A percentile compares a stretch with the other conserved stretches of the same genome.
These are phyloP conservation scores for Pemphredon lugubris DNA, from an alignment of 2,888 invertebrate species.

Conservation along the genomic window DNA sequence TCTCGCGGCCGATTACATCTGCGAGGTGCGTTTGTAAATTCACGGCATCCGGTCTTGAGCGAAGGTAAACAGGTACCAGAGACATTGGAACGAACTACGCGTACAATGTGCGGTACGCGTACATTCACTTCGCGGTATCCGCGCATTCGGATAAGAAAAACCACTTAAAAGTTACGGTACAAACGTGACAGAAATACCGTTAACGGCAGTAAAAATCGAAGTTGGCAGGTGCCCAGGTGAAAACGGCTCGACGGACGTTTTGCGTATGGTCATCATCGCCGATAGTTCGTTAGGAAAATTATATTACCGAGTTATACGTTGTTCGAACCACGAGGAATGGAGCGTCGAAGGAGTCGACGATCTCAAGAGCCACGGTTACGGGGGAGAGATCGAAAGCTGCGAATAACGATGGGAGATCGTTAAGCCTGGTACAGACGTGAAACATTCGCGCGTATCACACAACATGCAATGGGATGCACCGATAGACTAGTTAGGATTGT, in stretches of 20 bases:
- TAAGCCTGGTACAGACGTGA: too few relatives aligned
- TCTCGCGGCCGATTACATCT: slow-evolving; percentile 36
- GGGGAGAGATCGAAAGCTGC: too few relatives aligned
- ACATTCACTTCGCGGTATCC: slow-evolving; percentile 41
- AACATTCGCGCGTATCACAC: too few relatives aligned
- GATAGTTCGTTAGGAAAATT: too few relatives aligned
- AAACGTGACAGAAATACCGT: slow-evolving; percentile 17
- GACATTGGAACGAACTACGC: slow-evolving; percentile 20
- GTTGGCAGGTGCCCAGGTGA: slow-evolving; percentile 23
- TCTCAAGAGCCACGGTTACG: too few relatives aligned
- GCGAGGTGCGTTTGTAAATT: slow-evolving; percentile 40
- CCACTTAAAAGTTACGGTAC: slow-evolving; percentile 40
- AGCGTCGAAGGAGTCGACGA: not conserved
- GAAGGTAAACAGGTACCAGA: slow-evolving; percentile 54
- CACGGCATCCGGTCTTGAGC: slow-evolving; percentile 42
- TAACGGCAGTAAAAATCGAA: slow-evolving; percentile 5
- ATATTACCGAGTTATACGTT: too few relatives aligned
- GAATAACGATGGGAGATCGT: too few relatives aligned
- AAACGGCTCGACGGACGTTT: not conserved
- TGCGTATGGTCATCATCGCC: too few relatives aligned
- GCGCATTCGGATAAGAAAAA: slow-evolving; percentile 26
- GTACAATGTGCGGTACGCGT: slow-evolving; percentile 21
- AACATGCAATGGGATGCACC: too few relatives aligned
- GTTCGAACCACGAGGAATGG: not conserved
- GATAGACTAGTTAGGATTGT: too few relatives aligned